Evolutionary conservation across 2,888 invertebrate genomes (phyloP), one percentile per base, ranked within the genome.

Genomic region (Zonitis immaculata): DNA sequence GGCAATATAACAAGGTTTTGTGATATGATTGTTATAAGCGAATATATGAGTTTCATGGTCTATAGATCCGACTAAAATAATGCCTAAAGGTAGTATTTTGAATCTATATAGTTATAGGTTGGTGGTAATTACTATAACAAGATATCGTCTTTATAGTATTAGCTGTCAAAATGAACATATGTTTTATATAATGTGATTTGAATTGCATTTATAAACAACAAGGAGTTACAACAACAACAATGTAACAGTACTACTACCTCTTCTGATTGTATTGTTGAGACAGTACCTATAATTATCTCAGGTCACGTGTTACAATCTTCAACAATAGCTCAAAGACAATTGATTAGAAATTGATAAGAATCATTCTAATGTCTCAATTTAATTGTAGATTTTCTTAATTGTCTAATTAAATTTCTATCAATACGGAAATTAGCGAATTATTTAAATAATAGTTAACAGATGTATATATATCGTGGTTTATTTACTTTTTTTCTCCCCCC

Each of bases 261-360:
- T 14, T 32, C 8, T 7, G n/a, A n/a, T n/a, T 12, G 7, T 25
- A 6, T 25, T 25, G 2, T 6, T 42, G 58, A 69, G 66, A 69
- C 68, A 64, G 64, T 64, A 63, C 65, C 67, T 64, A 66, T 72
- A 73, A 75, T 73, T 71, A 74, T 73, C 72, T 64, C 59, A 63
- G 67, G 72, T 75, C 76, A 76, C 74, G 74, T 75, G 75, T 72
- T 71, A 62, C 59, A 54, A 68, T 67, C 67, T 68, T 62, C 61
- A 58, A 48, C 54, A 60, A 67, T 73, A 69, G 59, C 65, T 26
- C 43, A 1, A 16, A 35, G 35, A 35, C 35, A 8, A 18, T 35
- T 35, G 35, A 35, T 52, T 32, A 1, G 16, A 9, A 8, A 14
- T 26, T n/a, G 49, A 39, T 43, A 47, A 55, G 51, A 30, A 42